Base-by-base conservation (phyloP, 2,113 vertebrate genomes). In the Planiliza haematocheilus region DNA sequence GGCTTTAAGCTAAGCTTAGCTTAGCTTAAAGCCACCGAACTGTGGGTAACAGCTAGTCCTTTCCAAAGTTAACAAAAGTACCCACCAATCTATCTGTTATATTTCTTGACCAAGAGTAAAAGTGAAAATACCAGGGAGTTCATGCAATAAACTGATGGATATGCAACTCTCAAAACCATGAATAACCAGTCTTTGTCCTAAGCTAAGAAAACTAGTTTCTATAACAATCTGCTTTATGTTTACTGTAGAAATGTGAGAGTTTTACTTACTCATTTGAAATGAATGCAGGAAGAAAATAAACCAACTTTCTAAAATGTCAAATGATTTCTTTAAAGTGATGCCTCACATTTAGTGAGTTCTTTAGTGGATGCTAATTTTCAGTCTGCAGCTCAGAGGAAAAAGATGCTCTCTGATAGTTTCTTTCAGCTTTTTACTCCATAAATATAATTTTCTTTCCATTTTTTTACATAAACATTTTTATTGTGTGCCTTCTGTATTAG, bases 191-290 rank as follows among this genome's bases (percentile, higher is more conserved):
- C n/a, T 45, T 71, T 41, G 38, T 71, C 41, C 43, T 30, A 14
- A 36, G 24, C 10, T 38, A 17, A 48, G 30, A 8, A 39, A 49
- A 18, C 20, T 14, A 43, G 6, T 16, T 52, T n/a, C 64, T 50
- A 53, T 16, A 13, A 18, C 52, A 65, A 34, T 17, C 18, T 58
- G 45, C 73, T 34, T 72, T 30, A 30, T 30, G 24, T 30, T 61
- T 38, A 37, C 17, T 8, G 8, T 7, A 43, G 14, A 73, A 9
- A 10, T 16, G 50, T 38, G 1, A 58, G 24, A 17, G 24, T 30
- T 30, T 30, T 34, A 21, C 30, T 49, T 18, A 36, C 10, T 51
- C 20, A n/a, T 74, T 13, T 9, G 51, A 38, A 13, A 58, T 52
- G 17, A 24, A 14, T 5, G 20, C n/a, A 8, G 37, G n/a, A 60